Base-by-base conservation (phyloP, 2,113 vertebrate genomes). In the Podarcis raffonei region DNA sequence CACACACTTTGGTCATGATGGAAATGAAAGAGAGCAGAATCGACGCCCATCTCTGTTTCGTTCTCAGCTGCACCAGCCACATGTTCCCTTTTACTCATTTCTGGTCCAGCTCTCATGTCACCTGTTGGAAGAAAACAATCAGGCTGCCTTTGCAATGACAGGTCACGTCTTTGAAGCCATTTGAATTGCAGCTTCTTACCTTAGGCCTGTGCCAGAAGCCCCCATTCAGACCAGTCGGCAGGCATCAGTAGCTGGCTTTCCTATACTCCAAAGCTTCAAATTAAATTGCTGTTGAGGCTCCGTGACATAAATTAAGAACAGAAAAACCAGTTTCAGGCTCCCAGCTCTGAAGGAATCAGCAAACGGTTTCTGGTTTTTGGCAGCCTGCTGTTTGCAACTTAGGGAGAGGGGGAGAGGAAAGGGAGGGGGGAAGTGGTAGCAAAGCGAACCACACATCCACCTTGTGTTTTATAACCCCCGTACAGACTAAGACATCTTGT, bases 291-390 rank as follows among this genome's bases (percentile, higher is more conserved):
- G 89, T 92, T 87, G 94, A 96, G 94, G 91, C 59, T 91, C 93
- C 35, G 15, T 90, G 92, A 94, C 94, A 95, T 95, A 95, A 94
- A 94, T 96, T 95, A 96, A 94, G 93, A 95, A 94, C 89, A 95
- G 95, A 95, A 95, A 86, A 89, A 88, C 2, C 90, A 91, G 90
- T 93, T 96, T 93, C 90, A 94, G 94, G 94, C 89, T 92, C 92
- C 90, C 1, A 7, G 84, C 89, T 96, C 92, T 93, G 93, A 94
- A 95, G 93, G 92, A 93, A 94, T 90, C 91, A 94, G 85, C 62
- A 89, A 94, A 90, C 12, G 80, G 94, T 89, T 90, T 90, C 91
- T 87, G 87, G 62, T 35, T 91, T 94, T 93, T 94, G 96, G 95
- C 94, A 94, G 92, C 84, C 89, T 91, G 85, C 90, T 88, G 86